Percentiles rank a stretch among this genome's conserved stretches.
Evolutionary conservation across 2,888 invertebrate species (phyloP).

Genomic region (Tetranychus piercei): DNA sequence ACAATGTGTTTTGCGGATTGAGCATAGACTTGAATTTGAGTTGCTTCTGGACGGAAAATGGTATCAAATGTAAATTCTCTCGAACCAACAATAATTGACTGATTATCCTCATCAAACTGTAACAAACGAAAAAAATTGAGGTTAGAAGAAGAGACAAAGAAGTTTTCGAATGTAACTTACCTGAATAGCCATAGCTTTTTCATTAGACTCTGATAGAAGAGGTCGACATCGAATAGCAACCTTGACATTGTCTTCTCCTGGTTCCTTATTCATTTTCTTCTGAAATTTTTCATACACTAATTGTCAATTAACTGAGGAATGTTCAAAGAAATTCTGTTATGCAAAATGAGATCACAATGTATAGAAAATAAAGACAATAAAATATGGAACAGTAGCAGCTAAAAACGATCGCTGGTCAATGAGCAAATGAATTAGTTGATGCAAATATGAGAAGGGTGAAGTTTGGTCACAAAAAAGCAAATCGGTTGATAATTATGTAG

Average conservation of each 20-base stretch:
- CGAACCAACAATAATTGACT: slow-evolving; percentile 32
- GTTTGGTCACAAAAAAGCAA: too few species aligned
- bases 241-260: slow-evolving; percentile 60
- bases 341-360: too few species aligned
- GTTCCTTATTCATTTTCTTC: background rate
- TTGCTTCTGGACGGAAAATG: slow-evolving; percentile 67
- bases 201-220: slow-evolving; percentile 42
- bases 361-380: too few species aligned
- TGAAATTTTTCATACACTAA: too few species aligned
- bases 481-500: too few species aligned
- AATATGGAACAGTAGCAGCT: too few species aligned
- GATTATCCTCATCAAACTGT: slow-evolving; percentile 12
- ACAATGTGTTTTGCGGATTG: slow-evolving; percentile 89
- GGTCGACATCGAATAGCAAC: slow-evolving; percentile 90
- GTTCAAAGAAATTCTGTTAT: too few species aligned
- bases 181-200: slow-evolving; percentile 36
- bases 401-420: too few species aligned
- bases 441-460: too few species aligned
- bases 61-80: slow-evolving; percentile 71
- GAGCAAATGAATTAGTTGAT: too few species aligned
- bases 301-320: too few species aligned
- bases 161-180: slow-evolving; percentile 11
- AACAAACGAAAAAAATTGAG: background rate
- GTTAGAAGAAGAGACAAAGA: background rate
- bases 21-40: slow-evolving; percentile 83